Conservation (phyloP, 1,140 invertebrate genomes). For the Coenobita brevimanus region DNA sequence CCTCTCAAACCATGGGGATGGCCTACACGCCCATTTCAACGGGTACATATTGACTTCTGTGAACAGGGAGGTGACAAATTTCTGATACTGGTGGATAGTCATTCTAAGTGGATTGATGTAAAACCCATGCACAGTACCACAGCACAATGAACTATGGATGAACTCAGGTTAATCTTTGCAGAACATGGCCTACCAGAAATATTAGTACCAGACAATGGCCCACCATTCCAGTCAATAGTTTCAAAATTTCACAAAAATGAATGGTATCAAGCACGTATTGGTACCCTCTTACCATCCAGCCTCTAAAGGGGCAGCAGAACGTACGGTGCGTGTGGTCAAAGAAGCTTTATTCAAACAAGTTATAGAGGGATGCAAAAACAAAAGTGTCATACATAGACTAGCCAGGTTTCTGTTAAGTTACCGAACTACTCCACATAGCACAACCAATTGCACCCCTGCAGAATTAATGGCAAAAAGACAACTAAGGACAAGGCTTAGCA, state of each 20-base stretch:
- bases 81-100: constrained; percentile 1
- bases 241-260: constrained; percentile 65
- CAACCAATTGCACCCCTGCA: too few relatives aligned
- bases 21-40: neutral
- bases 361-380: too few relatives aligned
- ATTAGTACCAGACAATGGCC: constrained; percentile 70
- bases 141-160: constrained; percentile 13
- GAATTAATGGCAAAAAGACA: too few relatives aligned
- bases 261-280: constrained; percentile 70
- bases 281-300: constrained; percentile 70
- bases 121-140: neutral
- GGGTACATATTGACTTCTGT: constrained; percentile 16
- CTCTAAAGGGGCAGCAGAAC: constrained; percentile 70
- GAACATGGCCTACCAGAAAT: constrained; percentile 30
- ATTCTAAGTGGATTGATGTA: neutral
- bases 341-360: too few relatives aligned
- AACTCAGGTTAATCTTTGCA: constrained; percentile 8
- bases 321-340: too few relatives aligned
- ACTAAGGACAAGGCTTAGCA: too few relatives aligned
- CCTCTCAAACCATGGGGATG: neutral
- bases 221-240: constrained; percentile 70
- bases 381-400: too few relatives aligned
- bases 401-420: too few relatives aligned
- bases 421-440: too few relatives aligned
- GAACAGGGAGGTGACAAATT: neutral